Evolutionary conservation across 2,113 vertebrate species (phyloP).

Genomic region (Leucopsar rothschildi): DNA sequence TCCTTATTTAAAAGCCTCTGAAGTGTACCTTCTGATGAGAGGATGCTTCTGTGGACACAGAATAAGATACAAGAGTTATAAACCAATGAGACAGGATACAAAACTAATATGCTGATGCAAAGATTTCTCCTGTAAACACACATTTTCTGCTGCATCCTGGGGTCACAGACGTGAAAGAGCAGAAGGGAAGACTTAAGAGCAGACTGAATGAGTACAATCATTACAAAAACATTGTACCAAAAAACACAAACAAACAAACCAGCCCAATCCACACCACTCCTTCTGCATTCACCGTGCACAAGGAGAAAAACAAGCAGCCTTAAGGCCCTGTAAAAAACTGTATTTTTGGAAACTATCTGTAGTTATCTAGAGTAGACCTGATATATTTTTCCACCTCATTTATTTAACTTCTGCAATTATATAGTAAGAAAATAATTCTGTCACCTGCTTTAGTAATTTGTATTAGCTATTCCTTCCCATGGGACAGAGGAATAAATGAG

Average conservation of each 20-base stretch:
- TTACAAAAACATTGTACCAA: background rate
- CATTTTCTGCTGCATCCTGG: background rate
- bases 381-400: background rate
- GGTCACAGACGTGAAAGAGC: rapidly evolving
- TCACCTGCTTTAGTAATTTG: background rate
- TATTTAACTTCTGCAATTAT: background rate
- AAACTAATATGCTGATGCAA: background rate
- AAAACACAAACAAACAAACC: background rate
- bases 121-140: background rate
- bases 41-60: background rate
- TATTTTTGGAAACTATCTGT: background rate
- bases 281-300: background rate
- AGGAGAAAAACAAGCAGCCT: background rate
- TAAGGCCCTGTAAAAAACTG: background rate
- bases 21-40: background rate
- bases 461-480: background rate
- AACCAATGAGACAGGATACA: background rate
- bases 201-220: background rate
- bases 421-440: background rate
- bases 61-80: background rate
- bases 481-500: background rate
- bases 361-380: background rate
- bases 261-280: background rate
- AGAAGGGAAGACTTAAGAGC: background rate
- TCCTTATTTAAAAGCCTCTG: background rate